Percentiles rank a stretch among this genome's conserved stretches.
These are phyloP conservation scores for Julus scandinavius DNA, from an alignment of 2,888 invertebrate genomes.

Conservation along the genomic window DNA sequence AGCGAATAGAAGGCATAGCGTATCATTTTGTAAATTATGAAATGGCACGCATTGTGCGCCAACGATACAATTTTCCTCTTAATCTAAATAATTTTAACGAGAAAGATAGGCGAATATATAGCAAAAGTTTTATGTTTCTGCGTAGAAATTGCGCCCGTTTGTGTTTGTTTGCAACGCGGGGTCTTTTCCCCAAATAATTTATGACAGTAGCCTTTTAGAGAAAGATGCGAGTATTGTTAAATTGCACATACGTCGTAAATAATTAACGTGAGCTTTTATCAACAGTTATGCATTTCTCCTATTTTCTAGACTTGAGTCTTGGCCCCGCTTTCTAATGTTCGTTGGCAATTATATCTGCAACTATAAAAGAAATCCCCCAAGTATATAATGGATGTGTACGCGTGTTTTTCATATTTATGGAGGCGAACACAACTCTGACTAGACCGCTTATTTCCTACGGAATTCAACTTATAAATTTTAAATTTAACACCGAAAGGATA, in stretches of 20 bases:
- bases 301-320: background rate
- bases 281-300: slow-evolving; percentile 2
- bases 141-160: background rate
- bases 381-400: slow-evolving; percentile 24
- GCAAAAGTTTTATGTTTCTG: background rate
- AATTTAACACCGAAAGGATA: slow-evolving; percentile 9
- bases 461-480: slow-evolving; percentile 11
- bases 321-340: no score
- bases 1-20: background rate
- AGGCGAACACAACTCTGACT: background rate
- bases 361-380: slow-evolving; percentile 33
- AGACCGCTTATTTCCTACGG: background rate
- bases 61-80: background rate
- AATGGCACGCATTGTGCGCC: background rate
- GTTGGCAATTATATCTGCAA: background rate
- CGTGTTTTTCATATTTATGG: background rate
- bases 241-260: slow-evolving; percentile 25
- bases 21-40: background rate
- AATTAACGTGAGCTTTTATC: slow-evolving; percentile 33
- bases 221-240: slow-evolving; percentile 30
- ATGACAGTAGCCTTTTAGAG: slow-evolving; percentile 33
- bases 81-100: slow-evolving; percentile 33
- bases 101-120: background rate
- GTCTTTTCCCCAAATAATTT: slow-evolving; percentile 16
- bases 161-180: background rate